Evolutionary conservation across 2,888 invertebrate species (phyloP).

Genomic region (Heliconius cydno): DNA sequence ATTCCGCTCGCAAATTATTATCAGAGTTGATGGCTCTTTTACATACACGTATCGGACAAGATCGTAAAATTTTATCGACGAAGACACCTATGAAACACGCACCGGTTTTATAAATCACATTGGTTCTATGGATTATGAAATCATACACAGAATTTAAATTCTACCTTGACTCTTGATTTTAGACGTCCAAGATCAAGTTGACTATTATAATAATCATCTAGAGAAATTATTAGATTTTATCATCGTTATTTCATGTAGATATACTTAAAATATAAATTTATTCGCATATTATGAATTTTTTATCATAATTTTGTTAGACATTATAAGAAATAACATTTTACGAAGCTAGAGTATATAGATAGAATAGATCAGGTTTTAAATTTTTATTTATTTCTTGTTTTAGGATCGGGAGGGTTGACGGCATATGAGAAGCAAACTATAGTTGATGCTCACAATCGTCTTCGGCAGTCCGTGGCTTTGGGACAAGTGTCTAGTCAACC

Average conservation of each 20-base stretch:
- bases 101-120: constrained; percentile 69
- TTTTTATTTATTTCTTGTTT: constrained; percentile 51
- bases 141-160: constrained; percentile 54
- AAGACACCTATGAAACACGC: constrained; percentile 73
- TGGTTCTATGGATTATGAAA: constrained; percentile 63
- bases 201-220: constrained; percentile 27
- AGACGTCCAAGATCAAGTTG: constrained; percentile 43
- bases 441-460: constrained; percentile 91
- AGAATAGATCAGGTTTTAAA: not conserved
- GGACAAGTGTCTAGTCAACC: constrained; percentile 90
- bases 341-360: not conserved
- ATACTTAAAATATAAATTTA: constrained; percentile 29
- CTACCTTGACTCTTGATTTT: constrained; percentile 57
- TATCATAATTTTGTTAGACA: constrained; percentile 20
- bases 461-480: constrained; percentile 90
- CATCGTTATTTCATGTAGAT: constrained; percentile 34
- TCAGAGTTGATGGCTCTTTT: constrained; percentile 61
- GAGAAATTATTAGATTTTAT: constrained; percentile 23
- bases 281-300: constrained; percentile 23
- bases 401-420: constrained; percentile 87
- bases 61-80: constrained; percentile 79
- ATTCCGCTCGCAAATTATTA: constrained; percentile 64
- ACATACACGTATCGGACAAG: constrained; percentile 72
- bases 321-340: not conserved
- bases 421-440: constrained; percentile 89